Percentiles rank a stretch among this genome's conserved stretches.
Conservation (phyloP, 2,888 invertebrate species). For the Ophioninae sp. region DNA sequence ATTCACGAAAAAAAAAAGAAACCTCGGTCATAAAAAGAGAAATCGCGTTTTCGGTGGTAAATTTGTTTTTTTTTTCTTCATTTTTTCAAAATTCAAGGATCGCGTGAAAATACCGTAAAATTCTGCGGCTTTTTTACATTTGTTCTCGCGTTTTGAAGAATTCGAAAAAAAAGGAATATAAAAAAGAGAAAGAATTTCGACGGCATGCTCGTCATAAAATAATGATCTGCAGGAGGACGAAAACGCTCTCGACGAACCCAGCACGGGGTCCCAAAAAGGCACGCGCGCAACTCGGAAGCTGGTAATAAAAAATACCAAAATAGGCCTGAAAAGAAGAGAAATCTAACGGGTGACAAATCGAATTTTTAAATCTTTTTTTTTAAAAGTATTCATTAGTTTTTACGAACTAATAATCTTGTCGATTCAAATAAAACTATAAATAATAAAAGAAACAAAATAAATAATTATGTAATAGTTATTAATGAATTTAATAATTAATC, state of each 20-base stretch:
- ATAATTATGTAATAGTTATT: background rate
- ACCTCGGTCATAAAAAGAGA: slow-evolving; percentile 47
- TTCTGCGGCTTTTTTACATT: slow-evolving; percentile 49
- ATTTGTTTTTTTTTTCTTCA: slow-evolving; percentile 9
- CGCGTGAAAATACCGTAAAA: slow-evolving; percentile 58
- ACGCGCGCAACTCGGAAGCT: slow-evolving; percentile 35
- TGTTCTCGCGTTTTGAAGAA: slow-evolving; percentile 46
- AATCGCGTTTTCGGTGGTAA: slow-evolving; percentile 8
- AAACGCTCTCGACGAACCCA: slow-evolving; percentile 14
- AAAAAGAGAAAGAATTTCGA: slow-evolving; percentile 31
- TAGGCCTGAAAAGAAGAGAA: slow-evolving; percentile 5
- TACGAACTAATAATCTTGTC: background rate
- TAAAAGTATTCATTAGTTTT: background rate
- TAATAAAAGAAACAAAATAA: background rate
- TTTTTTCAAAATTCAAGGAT: slow-evolving; percentile 10
- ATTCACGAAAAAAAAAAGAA: slow-evolving; percentile 49
- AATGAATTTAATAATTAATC: background rate
- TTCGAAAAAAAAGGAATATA: slow-evolving; percentile 6
- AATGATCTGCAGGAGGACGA: slow-evolving; percentile 42
- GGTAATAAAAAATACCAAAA: slow-evolving; percentile 41
- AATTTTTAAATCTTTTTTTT: slow-evolving; percentile 6
- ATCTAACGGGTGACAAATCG: background rate
- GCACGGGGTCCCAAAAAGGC: slow-evolving; percentile 9
- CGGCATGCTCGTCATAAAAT: slow-evolving; percentile 49
- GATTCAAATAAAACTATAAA: no score